Conservation (phyloP, 2,797 vertebrate genomes). For the Apodemus agrarius region DNA sequence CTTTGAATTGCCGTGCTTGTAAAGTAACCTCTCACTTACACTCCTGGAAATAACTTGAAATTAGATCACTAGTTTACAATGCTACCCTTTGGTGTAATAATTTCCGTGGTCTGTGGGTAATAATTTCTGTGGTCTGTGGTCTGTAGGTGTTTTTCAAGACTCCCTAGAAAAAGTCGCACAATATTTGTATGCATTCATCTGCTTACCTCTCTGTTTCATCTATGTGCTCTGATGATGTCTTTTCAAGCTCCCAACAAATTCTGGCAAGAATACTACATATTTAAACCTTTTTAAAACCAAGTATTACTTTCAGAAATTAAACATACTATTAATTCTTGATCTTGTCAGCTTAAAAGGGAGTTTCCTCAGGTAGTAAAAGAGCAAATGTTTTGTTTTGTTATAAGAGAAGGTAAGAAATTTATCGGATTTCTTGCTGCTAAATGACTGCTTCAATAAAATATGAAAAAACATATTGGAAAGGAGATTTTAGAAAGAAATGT, state of each 20-base stretch:
- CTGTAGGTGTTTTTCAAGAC: neutral
- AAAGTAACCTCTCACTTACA: neutral
- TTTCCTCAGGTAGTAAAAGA: conserved; percentile 12
- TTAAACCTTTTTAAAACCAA: neutral
- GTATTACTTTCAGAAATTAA: conserved; percentile 51
- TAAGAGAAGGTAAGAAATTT: conserved; percentile 41
- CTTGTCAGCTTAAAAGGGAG: conserved; percentile 3
- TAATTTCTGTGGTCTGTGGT: neutral
- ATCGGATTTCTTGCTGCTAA: conserved; percentile 38
- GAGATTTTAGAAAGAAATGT: conserved; percentile 29
- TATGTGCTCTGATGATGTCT: neutral
- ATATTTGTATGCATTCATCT: neutral
- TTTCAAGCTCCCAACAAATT: neutral
- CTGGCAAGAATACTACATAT: neutral
- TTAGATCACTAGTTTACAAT: neutral
- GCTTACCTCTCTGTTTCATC: neutral
- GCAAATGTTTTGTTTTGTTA: neutral
- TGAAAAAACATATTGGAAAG: conserved; percentile 30
- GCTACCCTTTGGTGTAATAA: neutral
- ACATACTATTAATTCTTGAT: neutral
- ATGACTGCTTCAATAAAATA: conserved; percentile 27
- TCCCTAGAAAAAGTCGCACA: neutral
- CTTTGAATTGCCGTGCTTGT: neutral
- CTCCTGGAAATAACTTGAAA: neutral
- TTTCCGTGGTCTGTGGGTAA: neutral